Base-by-base conservation (phyloP, 2,888 invertebrate species). In the Xanthia togata region DNA sequence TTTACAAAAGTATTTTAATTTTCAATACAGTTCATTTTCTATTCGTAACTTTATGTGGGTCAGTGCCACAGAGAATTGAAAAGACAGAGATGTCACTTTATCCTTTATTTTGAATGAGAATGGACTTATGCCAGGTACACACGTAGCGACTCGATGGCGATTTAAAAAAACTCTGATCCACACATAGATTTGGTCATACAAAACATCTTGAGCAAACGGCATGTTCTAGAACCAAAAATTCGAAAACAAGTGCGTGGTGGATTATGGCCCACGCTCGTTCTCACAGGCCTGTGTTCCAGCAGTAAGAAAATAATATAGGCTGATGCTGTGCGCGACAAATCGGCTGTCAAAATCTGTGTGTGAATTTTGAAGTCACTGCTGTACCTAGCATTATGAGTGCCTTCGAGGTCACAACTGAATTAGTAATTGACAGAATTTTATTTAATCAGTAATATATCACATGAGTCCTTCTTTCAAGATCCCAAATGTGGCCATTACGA, bases 1-100 rank as follows among this genome's bases (percentile, higher is more conserved):
- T 81, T 80, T 79, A 60, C 17, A 76, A 81, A 89, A 85, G 81
- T 78, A 83, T 89, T 89, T 89, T 86, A 88, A 91, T 86, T 90
- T 89, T 83, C 85, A 85, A 87, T 85, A 87, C 85, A 82, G 79
- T 87, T 87, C 83, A 84, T 90, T 88, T 89, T 85, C 84, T 83
- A 84, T 89, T 88, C 81, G 81, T 57, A 81, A 88, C 80, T 76
- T 76, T 85, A 85, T 89, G 73, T 88, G 74, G 89, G 91, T 88
- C 86, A 71, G 73, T 55, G 20, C 53, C 55, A 65, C 14, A 80
- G 80, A 80, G 55, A 17, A 57, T 50, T 62, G 50, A 67, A 57
- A 23, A 12, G 14, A n/a, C n/a, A 79, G 55, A 79, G 50, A 44
- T 14, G 55, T 35, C n/a, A 20, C 4, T 41, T 14, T 41, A 50